phyloP scores from a whole-genome alignment of 2,888 invertebrate species.

The Cataglyphis livida region DNA sequence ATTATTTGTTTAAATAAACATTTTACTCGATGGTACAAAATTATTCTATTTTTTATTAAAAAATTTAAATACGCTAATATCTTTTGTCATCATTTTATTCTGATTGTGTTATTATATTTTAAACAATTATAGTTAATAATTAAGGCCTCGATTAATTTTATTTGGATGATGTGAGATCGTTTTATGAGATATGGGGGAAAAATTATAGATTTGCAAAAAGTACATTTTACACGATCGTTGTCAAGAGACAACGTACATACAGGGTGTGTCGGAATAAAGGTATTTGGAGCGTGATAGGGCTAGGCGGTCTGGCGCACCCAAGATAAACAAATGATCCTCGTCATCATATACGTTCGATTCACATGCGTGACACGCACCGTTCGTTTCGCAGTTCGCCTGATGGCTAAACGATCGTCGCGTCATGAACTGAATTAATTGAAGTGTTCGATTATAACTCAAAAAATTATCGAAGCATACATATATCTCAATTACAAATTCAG shows the following conservation, averaged over 20 bases:
- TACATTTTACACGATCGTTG: slow-evolving; percentile 48
- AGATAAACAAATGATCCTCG: slow-evolving; percentile 57
- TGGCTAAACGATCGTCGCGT: neutral
- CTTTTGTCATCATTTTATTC: neutral
- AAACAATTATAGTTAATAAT: neutral
- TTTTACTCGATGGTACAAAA: neutral
- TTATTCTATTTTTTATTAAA: neutral
- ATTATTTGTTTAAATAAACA: neutral
- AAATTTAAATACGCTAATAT: neutral
- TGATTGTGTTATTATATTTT: neutral
- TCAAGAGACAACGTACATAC: slow-evolving; percentile 41
- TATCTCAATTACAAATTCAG: neutral
- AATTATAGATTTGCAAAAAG: neutral
- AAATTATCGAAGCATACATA: neutral
- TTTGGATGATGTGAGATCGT: neutral
- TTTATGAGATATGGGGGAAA: neutral
- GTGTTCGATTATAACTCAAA: neutral
- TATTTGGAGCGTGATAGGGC: slow-evolving; percentile 77
- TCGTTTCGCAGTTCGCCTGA: neutral
- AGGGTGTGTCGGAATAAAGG: slow-evolving; percentile 73
- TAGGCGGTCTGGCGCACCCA: slow-evolving; percentile 75
- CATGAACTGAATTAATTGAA: neutral
- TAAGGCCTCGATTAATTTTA: neutral
- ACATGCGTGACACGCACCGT: neutral
- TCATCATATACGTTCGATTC: slow-evolving; percentile 33